Conservation (phyloP, 2,113 vertebrate species). For the Malaclemys terrapin region DNA sequence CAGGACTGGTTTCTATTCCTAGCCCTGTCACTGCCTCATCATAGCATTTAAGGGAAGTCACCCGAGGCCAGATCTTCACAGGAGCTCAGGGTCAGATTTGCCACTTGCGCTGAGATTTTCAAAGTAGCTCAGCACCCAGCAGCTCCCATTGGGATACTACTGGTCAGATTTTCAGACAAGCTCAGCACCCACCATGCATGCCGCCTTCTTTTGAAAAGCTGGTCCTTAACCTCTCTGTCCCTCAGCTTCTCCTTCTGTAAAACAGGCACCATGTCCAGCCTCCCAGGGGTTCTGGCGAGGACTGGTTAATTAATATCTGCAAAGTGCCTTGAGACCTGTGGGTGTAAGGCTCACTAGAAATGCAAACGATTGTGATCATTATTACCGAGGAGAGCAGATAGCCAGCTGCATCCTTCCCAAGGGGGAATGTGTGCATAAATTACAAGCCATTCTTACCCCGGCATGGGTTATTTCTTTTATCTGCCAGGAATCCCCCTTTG, state of each 20-base stretch:
- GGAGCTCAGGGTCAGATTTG: background rate
- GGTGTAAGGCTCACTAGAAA: background rate
- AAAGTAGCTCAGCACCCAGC: background rate
- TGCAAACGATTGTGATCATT: background rate
- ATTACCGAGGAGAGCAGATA: background rate
- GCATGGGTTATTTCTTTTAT: background rate
- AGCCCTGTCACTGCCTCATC: background rate
- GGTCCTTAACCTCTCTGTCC: background rate
- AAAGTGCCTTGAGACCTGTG: background rate
- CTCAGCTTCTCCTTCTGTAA: background rate
- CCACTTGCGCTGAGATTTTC: background rate
- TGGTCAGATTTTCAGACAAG: background rate
- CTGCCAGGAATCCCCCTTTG: background rate
- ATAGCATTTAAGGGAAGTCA: background rate
- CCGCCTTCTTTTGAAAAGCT: background rate
- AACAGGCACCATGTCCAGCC: background rate
- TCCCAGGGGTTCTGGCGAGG: background rate
- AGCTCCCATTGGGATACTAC: background rate
- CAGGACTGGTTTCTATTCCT: background rate
- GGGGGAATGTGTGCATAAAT: background rate
- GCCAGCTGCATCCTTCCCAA: background rate
- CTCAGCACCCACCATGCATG: background rate
- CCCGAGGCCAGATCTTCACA: background rate
- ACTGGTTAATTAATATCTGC: background rate
- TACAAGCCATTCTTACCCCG: background rate